Evolutionary conservation across 2,113 vertebrate genomes (phyloP).

Genomic region (Ascaphus truei): DNA sequence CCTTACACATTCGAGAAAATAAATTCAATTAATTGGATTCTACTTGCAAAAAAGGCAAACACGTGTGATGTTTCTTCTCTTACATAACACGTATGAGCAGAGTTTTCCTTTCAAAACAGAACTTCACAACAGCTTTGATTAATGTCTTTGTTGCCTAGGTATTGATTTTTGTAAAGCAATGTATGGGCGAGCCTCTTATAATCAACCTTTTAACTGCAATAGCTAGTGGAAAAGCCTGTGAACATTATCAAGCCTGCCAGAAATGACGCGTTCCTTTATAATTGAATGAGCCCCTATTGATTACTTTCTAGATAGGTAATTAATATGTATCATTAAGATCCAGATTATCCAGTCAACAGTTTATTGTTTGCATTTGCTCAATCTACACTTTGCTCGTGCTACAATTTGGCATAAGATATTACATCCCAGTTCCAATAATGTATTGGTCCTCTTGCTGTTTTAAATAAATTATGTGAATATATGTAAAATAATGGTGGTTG

Average conservation of each 20-base stretch:
- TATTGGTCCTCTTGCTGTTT: background rate
- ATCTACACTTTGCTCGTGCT: background rate
- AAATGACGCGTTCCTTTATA: background rate
- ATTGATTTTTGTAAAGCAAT: conserved; percentile 17
- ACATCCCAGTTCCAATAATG: no score
- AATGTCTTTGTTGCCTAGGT: background rate
- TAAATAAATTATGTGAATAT: background rate
- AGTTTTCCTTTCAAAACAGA: background rate
- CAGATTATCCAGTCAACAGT: background rate
- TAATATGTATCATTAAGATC: background rate
- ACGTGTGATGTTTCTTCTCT: background rate
- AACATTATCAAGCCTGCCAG: background rate
- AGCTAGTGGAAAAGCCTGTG: background rate
- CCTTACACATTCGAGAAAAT: background rate
- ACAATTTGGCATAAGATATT: background rate
- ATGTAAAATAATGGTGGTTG: background rate
- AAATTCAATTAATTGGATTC: conserved; percentile 14
- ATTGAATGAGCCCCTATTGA: background rate
- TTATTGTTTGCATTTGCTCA: background rate
- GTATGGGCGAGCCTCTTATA: background rate
- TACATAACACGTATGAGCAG: background rate
- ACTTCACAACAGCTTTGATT: background rate
- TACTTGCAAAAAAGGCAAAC: background rate
- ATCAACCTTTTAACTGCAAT: background rate
- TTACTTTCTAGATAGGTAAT: background rate